Conservation (phyloP, 2,888 invertebrate genomes). For the Lochmaea capreae region DNA sequence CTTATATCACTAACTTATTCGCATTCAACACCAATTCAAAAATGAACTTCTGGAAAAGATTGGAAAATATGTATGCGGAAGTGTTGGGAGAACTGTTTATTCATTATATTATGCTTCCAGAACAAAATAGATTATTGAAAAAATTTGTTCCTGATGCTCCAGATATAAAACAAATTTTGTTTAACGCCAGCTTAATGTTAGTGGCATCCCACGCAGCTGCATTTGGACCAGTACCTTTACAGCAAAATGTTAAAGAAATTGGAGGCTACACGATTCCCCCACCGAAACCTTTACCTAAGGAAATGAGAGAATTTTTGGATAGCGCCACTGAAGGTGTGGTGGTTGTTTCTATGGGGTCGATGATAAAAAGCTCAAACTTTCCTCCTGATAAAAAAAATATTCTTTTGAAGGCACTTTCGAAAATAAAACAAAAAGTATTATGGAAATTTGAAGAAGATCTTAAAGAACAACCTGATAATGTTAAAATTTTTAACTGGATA, state of each 20-base stretch:
- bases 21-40: constrained; percentile 52
- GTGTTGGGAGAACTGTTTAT: constrained; percentile 31
- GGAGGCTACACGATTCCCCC: constrained; percentile 68
- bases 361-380: constrained; percentile 69
- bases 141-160: constrained; percentile 52
- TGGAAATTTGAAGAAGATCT: constrained; percentile 73
- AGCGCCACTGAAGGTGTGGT: constrained; percentile 69
- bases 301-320: constrained; percentile 69
- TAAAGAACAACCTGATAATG: constrained; percentile 58
- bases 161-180: constrained; percentile 48
- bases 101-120: constrained; percentile 30
- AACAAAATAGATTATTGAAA: constrained; percentile 49
- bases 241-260: constrained; percentile 70
- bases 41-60: constrained; percentile 68
- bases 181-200: constrained; percentile 56
- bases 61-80: constrained; percentile 65
- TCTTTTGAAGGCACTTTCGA: constrained; percentile 70
- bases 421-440: constrained; percentile 72
- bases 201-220: constrained; percentile 67
- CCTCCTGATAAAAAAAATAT: constrained; percentile 67
- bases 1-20: constrained; percentile 46
- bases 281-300: constrained; percentile 57
- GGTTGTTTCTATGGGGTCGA: constrained; percentile 73
- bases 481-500: constrained; percentile 60
- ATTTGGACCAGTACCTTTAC: constrained; percentile 66